Base-by-base conservation (phyloP, 2,797 vertebrate species). In the Hippocampus kuda region DNA sequence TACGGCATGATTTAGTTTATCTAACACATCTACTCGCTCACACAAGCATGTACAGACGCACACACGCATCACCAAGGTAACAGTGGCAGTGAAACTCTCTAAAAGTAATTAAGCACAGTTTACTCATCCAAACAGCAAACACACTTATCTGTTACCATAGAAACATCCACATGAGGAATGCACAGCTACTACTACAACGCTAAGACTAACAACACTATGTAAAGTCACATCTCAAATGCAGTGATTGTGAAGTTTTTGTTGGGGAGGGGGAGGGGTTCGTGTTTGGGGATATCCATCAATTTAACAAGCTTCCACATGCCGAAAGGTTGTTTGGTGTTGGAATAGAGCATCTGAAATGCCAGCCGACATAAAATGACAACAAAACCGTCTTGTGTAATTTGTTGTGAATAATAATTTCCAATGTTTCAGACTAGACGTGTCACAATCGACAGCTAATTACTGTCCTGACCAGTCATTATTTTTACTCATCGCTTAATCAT, bases 91-190 rank as follows among this genome's bases (percentile, higher is more conserved):
- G 68, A 81, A 81, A 72, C 60, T 41, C 70, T 71, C 70, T 70
- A 73, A 72, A 76, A 70, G 72, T 78, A 79, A 79, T 75, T 68
- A 81, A 64, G 77, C 68, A 46, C 53, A 67, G 74, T 87, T 83
- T 79, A 70, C 80, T 77, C 78, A 70, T 51, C 56, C 73, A 57
- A 71, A 74, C 73, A 11, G 77, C 71, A 85, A 85, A 85, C 78
- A 79, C 70, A 65, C 67, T 63, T 64, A 20, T 73, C 62, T 30
- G 13, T 66, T 49, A 54, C 81, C 79, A 75, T 70, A n/a, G 81
- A 72, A 73, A 82, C 77, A 11, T 27, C 59, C 34, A 6, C 66
- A 54, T 67, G 44, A 83, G 49, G 81, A 86, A 84, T 87, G 74
- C 69, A 38, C 69, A 12, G 6, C 57, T 66, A 27, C 0, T 66